Evolutionary conservation across 2,888 invertebrate genomes (phyloP).

Genomic region (Tiphia femorata): DNA sequence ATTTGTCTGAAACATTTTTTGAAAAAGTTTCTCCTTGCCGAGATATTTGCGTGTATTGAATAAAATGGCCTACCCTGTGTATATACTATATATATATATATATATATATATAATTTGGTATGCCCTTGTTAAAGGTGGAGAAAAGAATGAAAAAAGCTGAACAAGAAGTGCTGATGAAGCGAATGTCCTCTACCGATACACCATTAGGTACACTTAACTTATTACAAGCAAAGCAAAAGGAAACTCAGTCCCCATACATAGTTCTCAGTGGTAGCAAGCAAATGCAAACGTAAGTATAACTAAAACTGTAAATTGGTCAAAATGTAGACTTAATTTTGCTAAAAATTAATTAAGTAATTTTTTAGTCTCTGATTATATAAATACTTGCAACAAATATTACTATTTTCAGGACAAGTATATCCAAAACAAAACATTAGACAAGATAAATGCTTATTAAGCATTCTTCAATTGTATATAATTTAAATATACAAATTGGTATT

Average conservation of each 20-base stretch:
- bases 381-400: slow-evolving; percentile 7
- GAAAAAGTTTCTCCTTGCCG: no score
- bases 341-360: background rate
- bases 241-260: slow-evolving; percentile 92
- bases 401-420: slow-evolving; percentile 67
- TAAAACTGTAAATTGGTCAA: slow-evolving; percentile 1
- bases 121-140: slow-evolving; percentile 76
- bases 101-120: no score
- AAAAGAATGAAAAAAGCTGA: slow-evolving; percentile 95
- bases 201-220: slow-evolving; percentile 95
- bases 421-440: slow-evolving; percentile 67
- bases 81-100: no score
- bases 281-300: slow-evolving; percentile 69
- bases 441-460: no score
- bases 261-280: slow-evolving; percentile 92
- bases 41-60: no score
- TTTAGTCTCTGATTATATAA: background rate
- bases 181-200: slow-evolving; percentile 98
- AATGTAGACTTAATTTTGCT: background rate
- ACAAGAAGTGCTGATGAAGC: slow-evolving; percentile 96
- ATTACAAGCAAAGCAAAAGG: slow-evolving; percentile 95
- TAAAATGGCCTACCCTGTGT: no score
- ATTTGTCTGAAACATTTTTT: no score
- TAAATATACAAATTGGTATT: no score
- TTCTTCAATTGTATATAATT: no score